A percentile compares a stretch with the other conserved stretches of the same genome.
These are phyloP conservation scores for Ryuthela nishihirai DNA, from an alignment of 2,888 invertebrate genomes.

Conservation along the genomic window DNA sequence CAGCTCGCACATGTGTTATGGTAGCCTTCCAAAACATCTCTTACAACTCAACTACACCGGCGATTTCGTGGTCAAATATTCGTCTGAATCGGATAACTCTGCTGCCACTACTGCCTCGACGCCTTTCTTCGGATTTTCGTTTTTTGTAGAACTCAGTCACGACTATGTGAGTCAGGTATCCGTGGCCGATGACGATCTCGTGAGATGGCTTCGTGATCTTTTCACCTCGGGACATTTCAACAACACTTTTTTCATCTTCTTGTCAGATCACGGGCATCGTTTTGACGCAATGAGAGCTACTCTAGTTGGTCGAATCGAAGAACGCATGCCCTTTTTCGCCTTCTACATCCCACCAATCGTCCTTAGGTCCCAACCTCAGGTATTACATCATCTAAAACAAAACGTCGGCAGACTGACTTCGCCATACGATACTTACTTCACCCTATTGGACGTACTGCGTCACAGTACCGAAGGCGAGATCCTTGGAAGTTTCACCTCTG, in stretches of 20 bases:
- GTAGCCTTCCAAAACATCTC: constrained; percentile 43
- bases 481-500: constrained; percentile 4
- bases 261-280: constrained; percentile 51
- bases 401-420: constrained; percentile 69
- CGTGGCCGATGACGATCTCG: constrained; percentile 50
- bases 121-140: constrained; percentile 49
- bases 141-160: constrained; percentile 52
- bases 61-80: constrained; percentile 47
- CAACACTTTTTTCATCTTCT: constrained; percentile 36
- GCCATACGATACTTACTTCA: constrained; percentile 69
- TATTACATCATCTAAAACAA: constrained; percentile 61
- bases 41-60: constrained; percentile 47
- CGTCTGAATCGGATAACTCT: too few relatives aligned
- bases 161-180: constrained; percentile 51
- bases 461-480: neutral
- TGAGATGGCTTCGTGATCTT: constrained; percentile 46
- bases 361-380: constrained; percentile 58
- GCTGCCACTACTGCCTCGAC: constrained; percentile 36
- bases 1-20: constrained; percentile 41
- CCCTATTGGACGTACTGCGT: constrained; percentile 13
- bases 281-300: constrained; percentile 49
- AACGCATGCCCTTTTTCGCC: constrained; percentile 49
- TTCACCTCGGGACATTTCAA: constrained; percentile 33
- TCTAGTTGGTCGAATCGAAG: constrained; percentile 50
- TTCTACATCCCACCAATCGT: constrained; percentile 69